Conservation (phyloP, 2,888 invertebrate genomes). For the Tigriopus californicus region DNA sequence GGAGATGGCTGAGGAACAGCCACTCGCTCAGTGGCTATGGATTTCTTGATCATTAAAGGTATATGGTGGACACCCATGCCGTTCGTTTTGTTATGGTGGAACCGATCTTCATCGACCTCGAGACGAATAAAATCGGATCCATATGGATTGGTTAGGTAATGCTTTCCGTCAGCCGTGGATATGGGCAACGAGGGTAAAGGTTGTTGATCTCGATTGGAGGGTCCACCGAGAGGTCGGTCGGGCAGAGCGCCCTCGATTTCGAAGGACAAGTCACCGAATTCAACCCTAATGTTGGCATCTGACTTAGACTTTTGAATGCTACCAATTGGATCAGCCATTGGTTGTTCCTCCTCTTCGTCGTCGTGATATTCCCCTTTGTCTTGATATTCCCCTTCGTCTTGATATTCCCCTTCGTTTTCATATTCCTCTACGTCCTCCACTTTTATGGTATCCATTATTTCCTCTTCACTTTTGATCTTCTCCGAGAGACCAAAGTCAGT, state of each 20-base stretch:
- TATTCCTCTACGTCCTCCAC: neutral
- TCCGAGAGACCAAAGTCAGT: neutral
- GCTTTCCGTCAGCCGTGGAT: neutral
- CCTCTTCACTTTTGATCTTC: too few species aligned
- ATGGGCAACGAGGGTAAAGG: neutral
- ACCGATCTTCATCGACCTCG: slow-evolving; percentile 3
- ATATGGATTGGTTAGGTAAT: slow-evolving; percentile 8
- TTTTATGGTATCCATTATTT: too few species aligned
- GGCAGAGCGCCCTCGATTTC: neutral
- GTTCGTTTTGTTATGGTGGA: neutral
- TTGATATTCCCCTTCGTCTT: neutral
- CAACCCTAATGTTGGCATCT: neutral
- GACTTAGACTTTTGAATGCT: neutral
- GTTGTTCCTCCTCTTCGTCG: neutral
- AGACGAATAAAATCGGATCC: slow-evolving; percentile 10
- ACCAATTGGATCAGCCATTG: neutral
- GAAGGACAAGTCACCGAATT: neutral
- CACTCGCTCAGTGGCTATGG: neutral
- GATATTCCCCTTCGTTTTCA: neutral
- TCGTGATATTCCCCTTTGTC: neutral
- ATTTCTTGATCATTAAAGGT: slow-evolving; percentile 3
- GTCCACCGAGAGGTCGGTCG: neutral
- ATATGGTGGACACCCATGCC: slow-evolving; percentile 5
- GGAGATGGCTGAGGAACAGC: neutral
- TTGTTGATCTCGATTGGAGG: neutral